These are phyloP conservation scores for Chaetophractus vellerosus DNA, from an alignment of 2,797 vertebrate species.

Conservation along the genomic window DNA sequence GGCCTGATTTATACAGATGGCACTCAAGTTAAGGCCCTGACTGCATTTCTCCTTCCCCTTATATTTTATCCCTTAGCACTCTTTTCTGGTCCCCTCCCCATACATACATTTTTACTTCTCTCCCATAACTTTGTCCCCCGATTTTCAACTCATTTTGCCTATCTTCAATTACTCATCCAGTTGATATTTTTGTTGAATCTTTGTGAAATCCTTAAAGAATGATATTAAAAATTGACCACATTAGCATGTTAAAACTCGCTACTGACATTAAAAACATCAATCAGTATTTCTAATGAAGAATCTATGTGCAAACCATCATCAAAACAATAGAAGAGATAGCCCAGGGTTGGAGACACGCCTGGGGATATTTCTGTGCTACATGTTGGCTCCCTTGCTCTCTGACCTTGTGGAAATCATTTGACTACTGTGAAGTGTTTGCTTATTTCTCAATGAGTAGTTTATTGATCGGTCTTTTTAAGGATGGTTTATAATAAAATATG, in stretches of 20 bases:
- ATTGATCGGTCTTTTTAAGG: slow-evolving; percentile 20
- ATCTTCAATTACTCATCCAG: neutral
- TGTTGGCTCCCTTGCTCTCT: neutral
- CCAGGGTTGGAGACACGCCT: neutral
- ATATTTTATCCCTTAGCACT: neutral
- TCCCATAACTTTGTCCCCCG: neutral
- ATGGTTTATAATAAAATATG: slow-evolving; percentile 52
- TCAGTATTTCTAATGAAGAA: neutral
- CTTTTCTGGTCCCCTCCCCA: neutral
- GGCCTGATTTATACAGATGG: slow-evolving; percentile 82
- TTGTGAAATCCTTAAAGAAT: slow-evolving; percentile 56
- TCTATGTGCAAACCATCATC: neutral
- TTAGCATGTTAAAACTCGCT: neutral
- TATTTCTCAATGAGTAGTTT: neutral
- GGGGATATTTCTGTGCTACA: neutral
- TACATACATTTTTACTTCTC: neutral
- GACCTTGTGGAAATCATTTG: slow-evolving; percentile 14
- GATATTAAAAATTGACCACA: neutral
- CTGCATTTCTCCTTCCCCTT: neutral
- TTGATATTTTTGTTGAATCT: neutral
- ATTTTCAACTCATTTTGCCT: neutral
- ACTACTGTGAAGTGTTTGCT: neutral
- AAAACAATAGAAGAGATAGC: neutral
- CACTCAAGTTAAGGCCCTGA: neutral
- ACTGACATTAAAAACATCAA: neutral